A percentile compares a stretch with the other conserved stretches of the same genome.
These are phyloP conservation scores for Coreius guichenoti DNA, from an alignment of 2,797 vertebrate species.

Conservation along the genomic window DNA sequence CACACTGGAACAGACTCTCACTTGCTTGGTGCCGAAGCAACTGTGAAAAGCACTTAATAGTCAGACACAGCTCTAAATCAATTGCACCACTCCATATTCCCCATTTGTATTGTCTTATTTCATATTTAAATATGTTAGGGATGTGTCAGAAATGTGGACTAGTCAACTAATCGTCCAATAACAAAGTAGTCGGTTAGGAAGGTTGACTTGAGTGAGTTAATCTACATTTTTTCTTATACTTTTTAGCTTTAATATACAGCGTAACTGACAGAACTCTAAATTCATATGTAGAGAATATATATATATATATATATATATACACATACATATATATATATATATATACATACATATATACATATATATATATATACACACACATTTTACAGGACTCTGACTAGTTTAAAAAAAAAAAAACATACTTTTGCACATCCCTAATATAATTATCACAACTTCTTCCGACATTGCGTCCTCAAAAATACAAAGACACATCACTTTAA, in stretches of 20 bases:
- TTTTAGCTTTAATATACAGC: not conserved
- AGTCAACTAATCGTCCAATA: not conserved
- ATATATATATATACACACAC: no score
- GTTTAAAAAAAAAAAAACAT: no score
- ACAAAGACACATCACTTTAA: conserved; percentile 39
- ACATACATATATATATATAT: no score
- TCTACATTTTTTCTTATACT: not conserved
- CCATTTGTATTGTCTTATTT: not conserved
- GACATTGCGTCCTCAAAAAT: conserved; percentile 2
- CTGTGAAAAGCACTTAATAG: conserved; percentile 27
- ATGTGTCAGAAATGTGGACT: not conserved
- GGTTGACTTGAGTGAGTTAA: not conserved
- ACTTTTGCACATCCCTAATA: conserved; percentile 14
- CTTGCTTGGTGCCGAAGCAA: not conserved
- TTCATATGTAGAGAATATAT: no score
- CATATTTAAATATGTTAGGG: conserved; percentile 18
- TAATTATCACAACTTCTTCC: not conserved
- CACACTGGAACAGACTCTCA: conserved; percentile 16
- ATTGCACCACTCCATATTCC: not conserved
- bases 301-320: no score
- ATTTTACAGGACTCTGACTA: no score
- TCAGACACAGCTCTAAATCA: conserved; percentile 23
- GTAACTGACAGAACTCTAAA: no score
- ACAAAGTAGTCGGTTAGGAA: not conserved
- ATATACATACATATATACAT: no score